A percentile compares a stretch with the other conserved stretches of the same genome.
Conservation (phyloP, 2,797 vertebrate genomes). For the Furcifer pardalis region DNA sequence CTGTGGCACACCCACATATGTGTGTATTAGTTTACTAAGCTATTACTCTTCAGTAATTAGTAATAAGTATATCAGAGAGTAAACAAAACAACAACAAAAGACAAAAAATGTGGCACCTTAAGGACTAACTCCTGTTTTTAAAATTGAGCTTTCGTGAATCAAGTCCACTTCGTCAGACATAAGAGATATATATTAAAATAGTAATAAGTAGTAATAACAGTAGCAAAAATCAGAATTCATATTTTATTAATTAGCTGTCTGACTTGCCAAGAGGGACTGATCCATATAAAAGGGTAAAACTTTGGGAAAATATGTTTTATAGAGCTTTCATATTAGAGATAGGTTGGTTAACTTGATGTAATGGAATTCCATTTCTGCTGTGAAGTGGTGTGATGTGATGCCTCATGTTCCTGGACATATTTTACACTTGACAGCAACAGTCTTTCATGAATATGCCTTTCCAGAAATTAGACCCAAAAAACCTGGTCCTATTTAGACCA, state of each 20-base stretch:
- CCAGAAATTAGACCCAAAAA: conserved; percentile 59
- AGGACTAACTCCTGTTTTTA: too few relatives aligned
- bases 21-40: background rate
- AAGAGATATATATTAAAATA: too few relatives aligned
- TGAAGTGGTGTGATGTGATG: conserved; percentile 65
- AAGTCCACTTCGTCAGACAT: too few relatives aligned
- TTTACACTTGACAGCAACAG: conserved; percentile 75
- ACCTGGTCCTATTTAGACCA: conserved; percentile 72
- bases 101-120: too few relatives aligned
- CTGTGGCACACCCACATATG: background rate
- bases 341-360: conserved; percentile 56
- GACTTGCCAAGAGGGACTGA: conserved; percentile 13
- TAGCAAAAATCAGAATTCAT: background rate
- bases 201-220: background rate
- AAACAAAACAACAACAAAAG: too few relatives aligned
- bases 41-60: background rate
- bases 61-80: too few relatives aligned
- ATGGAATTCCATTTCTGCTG: conserved; percentile 61
- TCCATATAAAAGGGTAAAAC: conserved; percentile 48
- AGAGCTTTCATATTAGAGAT: conserved; percentile 58
- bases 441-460: conserved; percentile 71
- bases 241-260: background rate
- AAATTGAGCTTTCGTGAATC: too few relatives aligned
- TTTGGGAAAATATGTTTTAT: conserved; percentile 49
- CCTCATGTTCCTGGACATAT: conserved; percentile 65